phyloP scores from a whole-genome alignment of 2,888 invertebrate species.

The Desoria tigrina region DNA sequence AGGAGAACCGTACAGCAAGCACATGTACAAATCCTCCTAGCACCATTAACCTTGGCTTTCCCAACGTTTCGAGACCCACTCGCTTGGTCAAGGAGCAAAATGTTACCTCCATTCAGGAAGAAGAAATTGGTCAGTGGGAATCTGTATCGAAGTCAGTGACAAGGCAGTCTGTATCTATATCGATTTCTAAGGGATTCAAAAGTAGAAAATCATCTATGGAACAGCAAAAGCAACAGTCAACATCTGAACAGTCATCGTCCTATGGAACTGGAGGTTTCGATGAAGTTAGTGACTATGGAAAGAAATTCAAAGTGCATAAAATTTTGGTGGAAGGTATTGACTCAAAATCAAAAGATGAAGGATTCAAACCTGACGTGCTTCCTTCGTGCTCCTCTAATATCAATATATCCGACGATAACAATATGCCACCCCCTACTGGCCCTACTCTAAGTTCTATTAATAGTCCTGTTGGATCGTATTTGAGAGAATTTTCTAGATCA shows the following conservation, averaged over 20 bases:
- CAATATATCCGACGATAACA: constrained; percentile 25
- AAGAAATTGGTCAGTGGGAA: constrained; percentile 42
- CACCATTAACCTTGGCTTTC: constrained; percentile 14
- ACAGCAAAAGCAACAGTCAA: constrained; percentile 26
- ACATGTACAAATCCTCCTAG: constrained; percentile 26
- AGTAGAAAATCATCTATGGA: constrained; percentile 41
- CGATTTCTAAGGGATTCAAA: constrained; percentile 44
- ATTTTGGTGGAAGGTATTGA: constrained; percentile 33
- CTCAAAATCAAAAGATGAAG: constrained; percentile 2
- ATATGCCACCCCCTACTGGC: no score
- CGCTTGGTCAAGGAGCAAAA: constrained; percentile 45
- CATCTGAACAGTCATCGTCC: constrained; percentile 6
- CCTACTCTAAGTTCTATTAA: constrained; percentile 15
- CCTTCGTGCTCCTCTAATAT: constrained; percentile 19
- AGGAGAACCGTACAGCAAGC: constrained; percentile 44
- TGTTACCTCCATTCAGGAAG: constrained; percentile 42
- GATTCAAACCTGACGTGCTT: not conserved
- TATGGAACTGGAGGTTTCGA: constrained; percentile 2
- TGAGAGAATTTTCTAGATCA: constrained; percentile 53
- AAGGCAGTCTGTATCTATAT: constrained; percentile 41
- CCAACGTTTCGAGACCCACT: constrained; percentile 34
- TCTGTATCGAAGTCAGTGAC: constrained; percentile 42
- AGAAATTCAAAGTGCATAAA: constrained; percentile 45
- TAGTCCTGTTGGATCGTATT: constrained; percentile 32
- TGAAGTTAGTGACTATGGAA: constrained; percentile 24